phyloP scores from a whole-genome alignment of 2,113 vertebrate genomes.

The Planiliza haematocheilus region DNA sequence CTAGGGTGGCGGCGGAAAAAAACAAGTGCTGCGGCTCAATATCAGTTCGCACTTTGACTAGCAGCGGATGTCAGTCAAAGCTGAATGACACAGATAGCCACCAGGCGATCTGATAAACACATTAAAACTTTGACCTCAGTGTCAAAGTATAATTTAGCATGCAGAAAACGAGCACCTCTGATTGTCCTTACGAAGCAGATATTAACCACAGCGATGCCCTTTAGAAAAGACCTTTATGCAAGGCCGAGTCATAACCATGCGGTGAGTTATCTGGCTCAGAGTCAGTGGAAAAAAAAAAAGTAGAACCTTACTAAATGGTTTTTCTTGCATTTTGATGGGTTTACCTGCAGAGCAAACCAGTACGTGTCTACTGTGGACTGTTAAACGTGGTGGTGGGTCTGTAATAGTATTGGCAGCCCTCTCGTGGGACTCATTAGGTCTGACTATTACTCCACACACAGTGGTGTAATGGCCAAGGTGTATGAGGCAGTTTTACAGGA shows the following conservation, averaged over 20 bases:
- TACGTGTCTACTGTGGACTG: slow-evolving; percentile 24
- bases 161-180: slow-evolving; percentile 2
- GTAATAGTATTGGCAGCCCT: slow-evolving; percentile 62
- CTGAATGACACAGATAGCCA: slow-evolving; percentile 3
- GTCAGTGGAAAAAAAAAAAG: slow-evolving; percentile 2
- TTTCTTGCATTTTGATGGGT: slow-evolving; percentile 24
- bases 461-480: slow-evolving; percentile 57
- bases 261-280: background rate
- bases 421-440: slow-evolving; percentile 71
- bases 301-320: background rate
- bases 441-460: slow-evolving; percentile 44
- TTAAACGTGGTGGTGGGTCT: slow-evolving; percentile 51
- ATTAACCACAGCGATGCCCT: slow-evolving; percentile 6
- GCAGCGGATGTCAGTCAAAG: slow-evolving; percentile 16
- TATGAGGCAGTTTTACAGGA: slow-evolving; percentile 57
- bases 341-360: slow-evolving; percentile 40
- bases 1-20: background rate
- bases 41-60: background rate
- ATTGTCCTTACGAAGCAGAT: background rate
- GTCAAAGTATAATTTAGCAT: too few relatives aligned
- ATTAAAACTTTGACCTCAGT: slow-evolving; percentile 9
- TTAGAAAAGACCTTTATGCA: slow-evolving; percentile 28
- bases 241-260: slow-evolving; percentile 14
- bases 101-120: slow-evolving; percentile 1
- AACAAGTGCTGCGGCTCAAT: background rate